Conservation (phyloP, 2,888 invertebrate genomes). For the Ophraella communa region DNA sequence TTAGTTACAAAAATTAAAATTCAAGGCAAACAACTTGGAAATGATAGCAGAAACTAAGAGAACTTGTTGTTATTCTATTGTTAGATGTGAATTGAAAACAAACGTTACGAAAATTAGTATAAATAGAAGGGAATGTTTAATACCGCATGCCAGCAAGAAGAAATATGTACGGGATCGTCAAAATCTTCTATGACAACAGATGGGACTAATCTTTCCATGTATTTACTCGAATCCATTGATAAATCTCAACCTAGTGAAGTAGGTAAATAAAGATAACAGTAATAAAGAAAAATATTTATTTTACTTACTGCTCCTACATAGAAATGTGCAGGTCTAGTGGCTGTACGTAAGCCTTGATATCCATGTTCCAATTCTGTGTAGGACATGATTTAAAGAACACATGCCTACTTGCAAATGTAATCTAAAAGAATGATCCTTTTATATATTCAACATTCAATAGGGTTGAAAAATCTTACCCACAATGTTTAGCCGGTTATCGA, state of each 20-base stretch:
- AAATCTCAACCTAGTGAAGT: slow-evolving; percentile 9
- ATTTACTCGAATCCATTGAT: slow-evolving; percentile 38
- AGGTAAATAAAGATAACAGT: not conserved
- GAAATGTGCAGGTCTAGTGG: slow-evolving; percentile 67
- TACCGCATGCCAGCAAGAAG: slow-evolving; percentile 50
- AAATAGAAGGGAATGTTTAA: slow-evolving; percentile 4
- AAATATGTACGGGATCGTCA: slow-evolving; percentile 49
- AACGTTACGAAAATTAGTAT: slow-evolving; percentile 19
- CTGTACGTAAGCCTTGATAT: slow-evolving; percentile 82
- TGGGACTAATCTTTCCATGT: slow-evolving; percentile 42
- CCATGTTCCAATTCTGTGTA: slow-evolving; percentile 93
- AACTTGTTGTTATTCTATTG: too few relatives aligned
- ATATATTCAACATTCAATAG: not conserved
- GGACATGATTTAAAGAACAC: slow-evolving; percentile 68
- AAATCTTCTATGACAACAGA: slow-evolving; percentile 54
- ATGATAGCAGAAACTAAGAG: too few relatives aligned
- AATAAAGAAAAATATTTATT: not conserved
- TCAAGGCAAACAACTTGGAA: too few relatives aligned
- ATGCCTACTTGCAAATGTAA: slow-evolving; percentile 36
- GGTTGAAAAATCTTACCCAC: slow-evolving; percentile 13
- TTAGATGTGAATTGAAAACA: slow-evolving; percentile 9
- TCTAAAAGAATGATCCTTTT: slow-evolving; percentile 24
- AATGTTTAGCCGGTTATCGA: slow-evolving; percentile 21
- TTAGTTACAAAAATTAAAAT: too few relatives aligned
- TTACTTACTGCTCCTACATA: slow-evolving; percentile 74